phyloP scores from a whole-genome alignment of 2,888 invertebrate genomes.

The Dioctria rufipes region DNA sequence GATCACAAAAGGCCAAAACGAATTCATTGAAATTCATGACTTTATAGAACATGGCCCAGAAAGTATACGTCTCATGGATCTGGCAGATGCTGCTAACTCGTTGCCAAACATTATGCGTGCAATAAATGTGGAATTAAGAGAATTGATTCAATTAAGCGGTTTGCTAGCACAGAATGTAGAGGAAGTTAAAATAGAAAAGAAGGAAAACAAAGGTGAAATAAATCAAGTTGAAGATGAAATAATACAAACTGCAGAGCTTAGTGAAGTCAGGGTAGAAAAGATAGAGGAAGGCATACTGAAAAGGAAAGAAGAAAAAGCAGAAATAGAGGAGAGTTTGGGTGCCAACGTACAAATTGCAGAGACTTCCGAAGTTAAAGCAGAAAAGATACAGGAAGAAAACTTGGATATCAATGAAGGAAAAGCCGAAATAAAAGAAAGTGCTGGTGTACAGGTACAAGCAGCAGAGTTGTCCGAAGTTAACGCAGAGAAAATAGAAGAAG shows the following conservation, averaged over 20 bases:
- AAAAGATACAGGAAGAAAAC: constrained; percentile 1
- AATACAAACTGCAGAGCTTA: constrained; percentile 54
- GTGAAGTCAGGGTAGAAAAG: neutral
- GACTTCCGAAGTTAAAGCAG: neutral
- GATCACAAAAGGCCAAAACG: constrained; percentile 48
- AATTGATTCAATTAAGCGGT: neutral
- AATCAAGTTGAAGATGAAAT: constrained; percentile 14
- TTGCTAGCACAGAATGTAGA: constrained; percentile 15
- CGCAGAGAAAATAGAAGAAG: constrained; percentile 23
- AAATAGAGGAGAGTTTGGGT: neutral
- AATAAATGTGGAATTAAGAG: constrained; percentile 32
- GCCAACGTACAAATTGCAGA: neutral
- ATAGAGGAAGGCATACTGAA: neutral
- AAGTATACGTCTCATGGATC: constrained; percentile 48
- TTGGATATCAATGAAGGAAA: constrained; percentile 10
- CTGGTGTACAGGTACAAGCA: neutral
- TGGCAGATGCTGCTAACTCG: constrained; percentile 54
- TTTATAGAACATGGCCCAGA: constrained; percentile 55
- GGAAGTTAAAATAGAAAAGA: constrained; percentile 24
- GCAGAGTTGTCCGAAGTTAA: constrained; percentile 15
- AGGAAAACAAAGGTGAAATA: neutral
- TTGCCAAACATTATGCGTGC: constrained; percentile 45
- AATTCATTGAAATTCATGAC: constrained; percentile 57
- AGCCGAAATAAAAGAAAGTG: constrained; percentile 53
- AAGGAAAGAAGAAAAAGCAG: neutral